phyloP scores from a whole-genome alignment of 2,888 invertebrate genomes.

The Epinotia ramella region DNA sequence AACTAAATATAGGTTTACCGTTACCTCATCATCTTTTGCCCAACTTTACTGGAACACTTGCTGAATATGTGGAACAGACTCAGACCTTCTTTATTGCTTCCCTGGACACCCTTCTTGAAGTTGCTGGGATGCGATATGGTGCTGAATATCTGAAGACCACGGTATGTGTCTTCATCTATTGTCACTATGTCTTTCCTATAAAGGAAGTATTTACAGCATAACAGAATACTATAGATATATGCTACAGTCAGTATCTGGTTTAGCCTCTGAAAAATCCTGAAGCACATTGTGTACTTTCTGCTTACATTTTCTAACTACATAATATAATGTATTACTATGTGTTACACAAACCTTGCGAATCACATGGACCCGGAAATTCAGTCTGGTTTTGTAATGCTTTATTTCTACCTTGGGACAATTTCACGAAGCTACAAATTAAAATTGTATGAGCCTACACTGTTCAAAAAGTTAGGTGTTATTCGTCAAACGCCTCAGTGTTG shows the following conservation, averaged over 20 bases:
- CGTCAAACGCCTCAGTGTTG: too few relatives aligned
- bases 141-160: constrained; percentile 91
- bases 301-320: too few relatives aligned
- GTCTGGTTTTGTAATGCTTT: too few relatives aligned
- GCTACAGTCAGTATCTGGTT: background rate
- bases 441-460: too few relatives aligned
- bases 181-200: constrained; percentile 88
- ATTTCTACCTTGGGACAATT: too few relatives aligned
- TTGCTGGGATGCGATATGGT: constrained; percentile 89
- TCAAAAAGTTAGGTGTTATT: too few relatives aligned
- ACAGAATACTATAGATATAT: background rate
- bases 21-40: constrained; percentile 87
- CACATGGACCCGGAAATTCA: too few relatives aligned
- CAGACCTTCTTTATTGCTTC: constrained; percentile 87
- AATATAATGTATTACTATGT: too few relatives aligned
- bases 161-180: constrained; percentile 89
- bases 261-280: background rate
- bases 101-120: constrained; percentile 87
- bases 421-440: too few relatives aligned
- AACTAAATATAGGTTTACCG: background rate
- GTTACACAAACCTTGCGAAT: too few relatives aligned
- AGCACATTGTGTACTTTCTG: too few relatives aligned
- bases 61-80: constrained; percentile 90
- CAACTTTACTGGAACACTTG: constrained; percentile 89
- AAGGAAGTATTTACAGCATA: background rate